A percentile compares a stretch with the other conserved stretches of the same genome.
Conservation (phyloP, 1,140 invertebrate species). For the Sesamia nonagrioides region DNA sequence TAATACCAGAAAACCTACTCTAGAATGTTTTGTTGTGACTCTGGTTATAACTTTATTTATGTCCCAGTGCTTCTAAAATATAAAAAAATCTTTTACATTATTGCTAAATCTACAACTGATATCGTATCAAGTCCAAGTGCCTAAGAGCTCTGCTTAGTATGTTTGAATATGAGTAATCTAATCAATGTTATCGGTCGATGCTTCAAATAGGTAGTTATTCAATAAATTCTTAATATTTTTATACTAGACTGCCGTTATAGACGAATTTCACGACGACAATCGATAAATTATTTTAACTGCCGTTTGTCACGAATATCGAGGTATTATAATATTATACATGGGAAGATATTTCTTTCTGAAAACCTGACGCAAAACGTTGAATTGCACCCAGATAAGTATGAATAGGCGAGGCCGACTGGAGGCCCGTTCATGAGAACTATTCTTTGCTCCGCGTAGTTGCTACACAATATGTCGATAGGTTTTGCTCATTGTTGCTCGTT, state of each 20-base stretch:
- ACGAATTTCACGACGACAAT: constrained; percentile 24
- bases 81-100: neutral
- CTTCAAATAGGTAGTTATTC: constrained; percentile 16
- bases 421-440: constrained; percentile 66
- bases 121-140: constrained; percentile 37
- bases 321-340: constrained; percentile 11
- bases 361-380: constrained; percentile 54
- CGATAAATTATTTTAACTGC: constrained; percentile 28
- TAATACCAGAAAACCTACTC: neutral
- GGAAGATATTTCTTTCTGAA: constrained; percentile 46
- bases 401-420: constrained; percentile 61
- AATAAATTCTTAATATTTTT: constrained; percentile 9
- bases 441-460: constrained; percentile 51
- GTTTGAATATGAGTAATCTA: constrained; percentile 5
- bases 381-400: constrained; percentile 50
- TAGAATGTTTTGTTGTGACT: neutral
- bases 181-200: constrained; percentile 39
- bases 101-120: constrained; percentile 38
- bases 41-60: neutral
- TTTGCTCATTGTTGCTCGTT: constrained; percentile 64
- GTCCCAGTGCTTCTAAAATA: neutral
- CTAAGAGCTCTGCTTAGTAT: neutral
- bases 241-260: neutral
- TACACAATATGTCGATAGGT: constrained; percentile 64
- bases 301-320: constrained; percentile 12